phyloP scores from a whole-genome alignment of 2,888 invertebrate genomes.

The Cheiracanthium punctorium region DNA sequence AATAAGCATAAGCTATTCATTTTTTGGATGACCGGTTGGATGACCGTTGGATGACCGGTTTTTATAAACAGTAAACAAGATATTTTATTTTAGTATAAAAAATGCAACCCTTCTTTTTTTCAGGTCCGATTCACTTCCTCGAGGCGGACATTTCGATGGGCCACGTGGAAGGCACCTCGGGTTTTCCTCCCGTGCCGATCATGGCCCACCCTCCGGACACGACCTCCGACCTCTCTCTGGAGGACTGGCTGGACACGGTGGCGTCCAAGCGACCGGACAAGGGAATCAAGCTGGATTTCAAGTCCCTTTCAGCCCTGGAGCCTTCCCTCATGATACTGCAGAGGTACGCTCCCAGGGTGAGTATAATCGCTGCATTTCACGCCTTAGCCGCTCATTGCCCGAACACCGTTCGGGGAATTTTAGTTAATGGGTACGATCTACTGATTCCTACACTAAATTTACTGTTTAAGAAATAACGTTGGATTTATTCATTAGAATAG shows the following conservation, averaged over 20 bases:
- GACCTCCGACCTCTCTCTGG: conserved; percentile 85
- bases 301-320: conserved; percentile 83
- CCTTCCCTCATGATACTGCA: conserved; percentile 76
- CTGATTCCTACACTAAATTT: no score
- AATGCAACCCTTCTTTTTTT: no score
- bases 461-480: no score
- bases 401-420: no score
- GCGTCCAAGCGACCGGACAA: conserved; percentile 79
- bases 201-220: conserved; percentile 90
- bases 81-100: no score
- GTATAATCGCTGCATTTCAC: no score
- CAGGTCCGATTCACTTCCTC: conserved; percentile 80
- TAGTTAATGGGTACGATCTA: no score
- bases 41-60: no score
- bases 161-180: conserved; percentile 76
- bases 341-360: conserved; percentile 68
- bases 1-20: no score
- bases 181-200: conserved; percentile 80
- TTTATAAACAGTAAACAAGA: no score
- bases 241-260: conserved; percentile 83
- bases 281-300: conserved; percentile 93
- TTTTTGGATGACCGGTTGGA: not conserved
- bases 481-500: no score
- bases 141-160: conserved; percentile 90
- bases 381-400: no score